phyloP scores from a whole-genome alignment of 1,140 invertebrate genomes.

The Leptoteleia sp. region DNA sequence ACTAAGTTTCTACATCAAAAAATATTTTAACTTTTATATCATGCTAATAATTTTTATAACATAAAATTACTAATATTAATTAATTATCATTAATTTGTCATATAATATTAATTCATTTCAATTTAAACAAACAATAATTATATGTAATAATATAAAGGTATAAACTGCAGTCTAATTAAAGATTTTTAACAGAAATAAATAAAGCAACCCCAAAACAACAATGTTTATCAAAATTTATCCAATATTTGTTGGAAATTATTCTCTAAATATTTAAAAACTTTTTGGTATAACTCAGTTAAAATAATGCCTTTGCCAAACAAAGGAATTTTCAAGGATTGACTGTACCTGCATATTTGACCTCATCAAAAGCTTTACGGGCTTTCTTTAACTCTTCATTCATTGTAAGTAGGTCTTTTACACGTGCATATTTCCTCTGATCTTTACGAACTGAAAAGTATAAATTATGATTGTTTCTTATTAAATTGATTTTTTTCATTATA shows the following conservation, averaged over 20 bases:
- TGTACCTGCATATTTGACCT: slow-evolving; percentile 94
- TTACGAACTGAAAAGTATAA: slow-evolving; percentile 88
- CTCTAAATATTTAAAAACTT: slow-evolving; percentile 3
- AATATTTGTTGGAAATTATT: too few relatives aligned
- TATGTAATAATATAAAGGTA: too few relatives aligned
- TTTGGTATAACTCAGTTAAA: slow-evolving; percentile 20
- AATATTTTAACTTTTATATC: too few relatives aligned
- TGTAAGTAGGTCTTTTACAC: slow-evolving; percentile 97
- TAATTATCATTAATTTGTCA: too few relatives aligned
- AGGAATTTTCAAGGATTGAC: slow-evolving; percentile 47
- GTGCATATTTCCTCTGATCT: slow-evolving; percentile 97
- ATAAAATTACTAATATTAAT: too few relatives aligned
- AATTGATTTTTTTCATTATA: not conserved
- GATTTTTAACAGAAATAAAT: too few relatives aligned
- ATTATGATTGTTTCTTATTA: not conserved
- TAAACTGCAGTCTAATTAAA: too few relatives aligned
- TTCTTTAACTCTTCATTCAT: slow-evolving; percentile 99
- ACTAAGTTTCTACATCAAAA: slow-evolving; percentile 17
- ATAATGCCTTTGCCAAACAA: slow-evolving; percentile 12
- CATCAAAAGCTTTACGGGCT: slow-evolving; percentile 99
- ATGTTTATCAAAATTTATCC: too few relatives aligned
- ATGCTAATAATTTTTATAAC: too few relatives aligned
- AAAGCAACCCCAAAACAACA: too few relatives aligned
- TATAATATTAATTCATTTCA: too few relatives aligned
- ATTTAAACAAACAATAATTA: not conserved